phyloP scores from a whole-genome alignment of 2,888 invertebrate genomes.

The Ennomos erosarius region DNA sequence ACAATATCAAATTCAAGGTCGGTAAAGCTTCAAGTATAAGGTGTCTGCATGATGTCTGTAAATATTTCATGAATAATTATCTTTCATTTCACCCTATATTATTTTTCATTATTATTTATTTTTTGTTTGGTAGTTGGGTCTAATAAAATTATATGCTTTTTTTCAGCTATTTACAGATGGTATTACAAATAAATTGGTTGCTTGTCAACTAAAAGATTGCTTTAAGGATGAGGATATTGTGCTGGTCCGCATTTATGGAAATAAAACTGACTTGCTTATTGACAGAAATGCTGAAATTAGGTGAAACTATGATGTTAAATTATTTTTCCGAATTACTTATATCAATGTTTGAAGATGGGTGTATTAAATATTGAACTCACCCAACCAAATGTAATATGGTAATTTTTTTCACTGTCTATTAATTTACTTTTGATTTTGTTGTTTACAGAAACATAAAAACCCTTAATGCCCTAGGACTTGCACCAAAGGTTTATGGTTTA shows the following conservation, averaged over 20 bases:
- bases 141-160: not conserved
- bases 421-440: too few relatives aligned
- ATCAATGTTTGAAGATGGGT: too few relatives aligned
- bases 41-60: too few relatives aligned
- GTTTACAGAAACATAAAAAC: constrained; percentile 71
- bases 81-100: too few relatives aligned
- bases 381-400: too few relatives aligned
- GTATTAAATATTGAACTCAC: too few relatives aligned
- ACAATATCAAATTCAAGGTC: constrained; percentile 90
- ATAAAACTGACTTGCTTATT: constrained; percentile 96
- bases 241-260: constrained; percentile 95
- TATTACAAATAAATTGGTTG: constrained; percentile 96
- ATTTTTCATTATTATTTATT: too few relatives aligned
- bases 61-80: too few relatives aligned
- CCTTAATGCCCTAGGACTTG: constrained; percentile 89
- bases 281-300: constrained; percentile 93
- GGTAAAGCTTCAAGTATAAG: not conserved
- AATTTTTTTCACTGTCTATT: not conserved
- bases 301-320: constrained; percentile 54
- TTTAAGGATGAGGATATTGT: constrained; percentile 86
- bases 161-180: constrained; percentile 96
- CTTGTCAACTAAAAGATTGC: constrained; percentile 84
- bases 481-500: constrained; percentile 94
- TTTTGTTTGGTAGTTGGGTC: too few relatives aligned
- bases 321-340: too few relatives aligned